These are phyloP conservation scores for Neoascia interrupta DNA, from an alignment of 2,888 invertebrate genomes.

Conservation along the genomic window DNA sequence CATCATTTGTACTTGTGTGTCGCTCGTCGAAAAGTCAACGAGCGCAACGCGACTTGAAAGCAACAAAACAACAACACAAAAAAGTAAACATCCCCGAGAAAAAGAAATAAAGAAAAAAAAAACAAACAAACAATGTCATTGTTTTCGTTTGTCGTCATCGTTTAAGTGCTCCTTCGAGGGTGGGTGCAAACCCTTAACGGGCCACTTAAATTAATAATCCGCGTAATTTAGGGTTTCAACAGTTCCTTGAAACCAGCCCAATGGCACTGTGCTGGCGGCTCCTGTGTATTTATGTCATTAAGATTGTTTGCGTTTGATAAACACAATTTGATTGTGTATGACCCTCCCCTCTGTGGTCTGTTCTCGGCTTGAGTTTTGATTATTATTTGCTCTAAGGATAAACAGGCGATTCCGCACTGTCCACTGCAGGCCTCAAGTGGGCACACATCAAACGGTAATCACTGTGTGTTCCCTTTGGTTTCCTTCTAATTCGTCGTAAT, in stretches of 20 bases:
- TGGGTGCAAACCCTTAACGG: slow-evolving; percentile 71
- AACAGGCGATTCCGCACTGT: slow-evolving; percentile 42
- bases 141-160: slow-evolving; percentile 61
- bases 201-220: slow-evolving; percentile 79
- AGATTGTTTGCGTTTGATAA: slow-evolving; percentile 78
- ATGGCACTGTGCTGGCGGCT: slow-evolving; percentile 53
- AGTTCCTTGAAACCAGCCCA: slow-evolving; percentile 68
- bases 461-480: slow-evolving; percentile 18
- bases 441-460: slow-evolving; percentile 60
- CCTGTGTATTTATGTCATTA: slow-evolving; percentile 77
- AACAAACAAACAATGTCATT: too few relatives aligned
- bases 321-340: slow-evolving; percentile 71
- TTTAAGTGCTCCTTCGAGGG: slow-evolving; percentile 65
- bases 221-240: slow-evolving; percentile 78
- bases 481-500: slow-evolving; percentile 56
- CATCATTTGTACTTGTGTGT: slow-evolving; percentile 43
- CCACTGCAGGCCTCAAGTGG: slow-evolving; percentile 34
- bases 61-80: too few relatives aligned
- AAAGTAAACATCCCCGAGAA: too few relatives aligned
- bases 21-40: slow-evolving; percentile 59
- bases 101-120: slow-evolving; percentile 11
- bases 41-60: too few relatives aligned
- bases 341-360: slow-evolving; percentile 68
- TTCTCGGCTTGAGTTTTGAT: slow-evolving; percentile 36
- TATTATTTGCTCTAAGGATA: slow-evolving; percentile 42